A percentile compares a stretch with the other conserved stretches of the same genome.
Conservation (phyloP, 2,888 invertebrate genomes). For the Elegia similella region DNA sequence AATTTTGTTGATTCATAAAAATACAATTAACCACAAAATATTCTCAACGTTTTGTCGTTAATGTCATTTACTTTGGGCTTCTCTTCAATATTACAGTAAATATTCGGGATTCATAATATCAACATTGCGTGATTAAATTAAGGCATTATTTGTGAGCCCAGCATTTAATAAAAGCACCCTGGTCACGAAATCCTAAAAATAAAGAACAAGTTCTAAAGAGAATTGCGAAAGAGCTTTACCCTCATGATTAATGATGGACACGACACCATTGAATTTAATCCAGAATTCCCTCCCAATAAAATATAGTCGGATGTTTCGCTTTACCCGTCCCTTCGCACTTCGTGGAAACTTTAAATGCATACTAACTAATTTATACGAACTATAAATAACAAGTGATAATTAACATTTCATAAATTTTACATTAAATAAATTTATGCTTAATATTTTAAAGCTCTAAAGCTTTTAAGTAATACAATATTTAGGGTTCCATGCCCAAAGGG, state of each 20-base stretch:
- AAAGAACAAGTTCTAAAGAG: conserved; percentile 46
- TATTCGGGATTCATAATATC: too few species aligned
- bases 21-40: too few species aligned
- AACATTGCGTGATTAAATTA: too few species aligned
- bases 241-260: conserved; percentile 62
- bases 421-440: too few species aligned
- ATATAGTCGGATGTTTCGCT: conserved; percentile 47
- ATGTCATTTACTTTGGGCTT: too few species aligned
- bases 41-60: too few species aligned
- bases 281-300: conserved; percentile 52
- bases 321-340: conserved; percentile 19
- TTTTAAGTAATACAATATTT: too few species aligned
- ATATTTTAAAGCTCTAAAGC: too few species aligned
- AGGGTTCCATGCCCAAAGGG: too few species aligned
- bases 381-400: not conserved
- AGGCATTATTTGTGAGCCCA: not conserved
- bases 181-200: conserved; percentile 29
- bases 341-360: not conserved
- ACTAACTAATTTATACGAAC: not conserved
- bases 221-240: conserved; percentile 47
- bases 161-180: not conserved
- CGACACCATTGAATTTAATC: conserved; percentile 65
- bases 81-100: too few species aligned
- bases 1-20: too few species aligned
- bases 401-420: not conserved